These are phyloP conservation scores for Channa maculata DNA, from an alignment of 2,113 vertebrate species.

Conservation along the genomic window DNA sequence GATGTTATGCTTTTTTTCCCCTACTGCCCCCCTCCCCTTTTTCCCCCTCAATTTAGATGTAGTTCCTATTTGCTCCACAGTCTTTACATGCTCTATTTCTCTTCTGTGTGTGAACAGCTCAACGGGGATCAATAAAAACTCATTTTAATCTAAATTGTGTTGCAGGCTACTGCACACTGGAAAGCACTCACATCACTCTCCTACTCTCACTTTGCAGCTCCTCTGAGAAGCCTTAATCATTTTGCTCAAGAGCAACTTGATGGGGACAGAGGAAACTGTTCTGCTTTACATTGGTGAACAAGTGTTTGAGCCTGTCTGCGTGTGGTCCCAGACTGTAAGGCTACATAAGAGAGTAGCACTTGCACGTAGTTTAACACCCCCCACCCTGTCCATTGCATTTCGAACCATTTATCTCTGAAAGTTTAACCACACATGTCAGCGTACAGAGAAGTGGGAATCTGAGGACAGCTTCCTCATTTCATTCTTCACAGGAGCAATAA, in stretches of 20 bases:
- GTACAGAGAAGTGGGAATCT: not conserved
- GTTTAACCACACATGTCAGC: too few species aligned
- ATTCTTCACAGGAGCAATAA: constrained; percentile 21
- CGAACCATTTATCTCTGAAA: too few species aligned
- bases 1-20: not conserved
- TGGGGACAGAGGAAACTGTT: too few species aligned
- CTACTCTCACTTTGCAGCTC: not conserved
- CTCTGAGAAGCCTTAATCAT: constrained; percentile 7
- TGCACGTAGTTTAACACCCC: too few species aligned
- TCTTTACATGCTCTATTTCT: not conserved
- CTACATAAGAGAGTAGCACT: too few species aligned
- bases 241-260: constrained; percentile 30
- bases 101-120: not conserved
- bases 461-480: constrained; percentile 12
- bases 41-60: not conserved
- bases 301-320: too few species aligned
- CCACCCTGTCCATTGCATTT: too few species aligned
- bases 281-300: too few species aligned
- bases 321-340: too few species aligned
- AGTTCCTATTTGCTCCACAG: constrained; percentile 3
- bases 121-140: constrained; percentile 30
- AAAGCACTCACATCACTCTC: not conserved
- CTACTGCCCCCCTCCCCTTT: not conserved
- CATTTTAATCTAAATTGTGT: constrained; percentile 6
- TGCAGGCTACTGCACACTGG: constrained; percentile 8